Percentiles rank a stretch among this genome's conserved stretches.
phyloP scores from a whole-genome alignment of 2,888 invertebrate genomes.

The Nymphalis polychloros region DNA sequence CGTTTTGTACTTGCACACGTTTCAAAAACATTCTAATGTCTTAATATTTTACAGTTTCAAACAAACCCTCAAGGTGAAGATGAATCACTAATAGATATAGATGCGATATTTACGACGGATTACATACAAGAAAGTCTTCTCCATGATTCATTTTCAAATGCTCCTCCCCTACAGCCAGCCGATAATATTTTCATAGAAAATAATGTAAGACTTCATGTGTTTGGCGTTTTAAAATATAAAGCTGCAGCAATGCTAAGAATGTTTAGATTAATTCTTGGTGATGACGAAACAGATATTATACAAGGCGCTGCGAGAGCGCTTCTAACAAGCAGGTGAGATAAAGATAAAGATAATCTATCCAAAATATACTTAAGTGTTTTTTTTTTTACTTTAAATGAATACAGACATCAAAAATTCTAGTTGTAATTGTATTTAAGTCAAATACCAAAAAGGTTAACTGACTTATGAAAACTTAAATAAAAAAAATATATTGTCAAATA shows the following conservation, averaged over 20 bases:
- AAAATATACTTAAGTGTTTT: background rate
- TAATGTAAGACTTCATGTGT: conserved; percentile 52
- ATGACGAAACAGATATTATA: conserved; percentile 53
- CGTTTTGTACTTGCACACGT: too few relatives aligned
- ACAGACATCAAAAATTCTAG: too few relatives aligned
- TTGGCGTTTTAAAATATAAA: conserved; percentile 60
- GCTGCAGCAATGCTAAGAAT: conserved; percentile 65
- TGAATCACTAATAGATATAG: conserved; percentile 55
- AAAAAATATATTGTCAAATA: too few relatives aligned
- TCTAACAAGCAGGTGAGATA: conserved; percentile 52
- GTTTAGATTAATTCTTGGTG: conserved; percentile 54
- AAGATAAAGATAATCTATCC: conserved; percentile 3
- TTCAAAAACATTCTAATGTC: too few relatives aligned
- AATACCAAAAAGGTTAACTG: too few relatives aligned
- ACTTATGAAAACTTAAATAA: too few relatives aligned
- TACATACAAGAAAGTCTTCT: conserved; percentile 68
- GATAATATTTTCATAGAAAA: conserved; percentile 53
- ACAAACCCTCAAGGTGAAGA: conserved; percentile 45
- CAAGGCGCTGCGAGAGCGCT: conserved; percentile 53
- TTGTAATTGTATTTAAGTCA: too few relatives aligned
- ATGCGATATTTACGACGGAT: conserved; percentile 66
- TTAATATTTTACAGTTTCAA: conserved; percentile 43
- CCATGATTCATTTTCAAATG: conserved; percentile 52
- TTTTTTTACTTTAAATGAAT: too few relatives aligned
- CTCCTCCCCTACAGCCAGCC: conserved; percentile 48